Conservation (phyloP, 2,797 vertebrate genomes). For the Argya squamiceps region DNA sequence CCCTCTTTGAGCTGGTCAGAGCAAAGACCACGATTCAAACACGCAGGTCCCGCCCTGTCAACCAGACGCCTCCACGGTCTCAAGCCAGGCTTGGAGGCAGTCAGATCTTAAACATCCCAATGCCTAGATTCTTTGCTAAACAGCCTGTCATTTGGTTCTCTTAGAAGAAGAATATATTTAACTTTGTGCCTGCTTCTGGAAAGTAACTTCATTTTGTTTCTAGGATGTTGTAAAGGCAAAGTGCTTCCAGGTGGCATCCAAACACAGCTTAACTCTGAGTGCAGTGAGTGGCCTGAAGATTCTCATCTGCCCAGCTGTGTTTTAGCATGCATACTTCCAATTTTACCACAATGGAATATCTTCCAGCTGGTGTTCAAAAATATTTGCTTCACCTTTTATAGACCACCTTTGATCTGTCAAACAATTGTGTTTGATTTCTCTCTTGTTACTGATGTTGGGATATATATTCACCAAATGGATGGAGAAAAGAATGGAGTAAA, state of each 20-base stretch:
- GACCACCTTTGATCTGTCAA: not conserved
- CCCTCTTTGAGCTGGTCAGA: not conserved
- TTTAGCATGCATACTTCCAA: not conserved
- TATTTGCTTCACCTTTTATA: not conserved
- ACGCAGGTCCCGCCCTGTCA: fast-evolving
- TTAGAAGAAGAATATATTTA: not conserved
- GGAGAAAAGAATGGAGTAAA: not conserved
- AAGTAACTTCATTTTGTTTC: not conserved
- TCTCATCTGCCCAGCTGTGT: not conserved
- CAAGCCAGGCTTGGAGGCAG: not conserved
- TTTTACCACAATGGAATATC: not conserved
- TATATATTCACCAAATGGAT: not conserved
- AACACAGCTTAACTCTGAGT: not conserved
- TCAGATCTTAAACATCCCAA: no score
- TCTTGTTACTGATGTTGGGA: not conserved
- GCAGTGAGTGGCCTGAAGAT: not conserved
- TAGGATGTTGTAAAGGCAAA: not conserved
- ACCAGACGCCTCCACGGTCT: not conserved
- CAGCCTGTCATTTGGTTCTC: not conserved
- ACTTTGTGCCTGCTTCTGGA: not conserved
- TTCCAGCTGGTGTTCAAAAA: not conserved
- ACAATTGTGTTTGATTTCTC: conserved; percentile 4
- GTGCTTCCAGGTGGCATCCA: not conserved
- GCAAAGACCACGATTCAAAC: not conserved
- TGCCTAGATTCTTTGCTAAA: not conserved